Evolutionary conservation across 2,888 invertebrate genomes (phyloP), one percentile per base, ranked within the genome.

Genomic region (Teleiodes luculella): DNA sequence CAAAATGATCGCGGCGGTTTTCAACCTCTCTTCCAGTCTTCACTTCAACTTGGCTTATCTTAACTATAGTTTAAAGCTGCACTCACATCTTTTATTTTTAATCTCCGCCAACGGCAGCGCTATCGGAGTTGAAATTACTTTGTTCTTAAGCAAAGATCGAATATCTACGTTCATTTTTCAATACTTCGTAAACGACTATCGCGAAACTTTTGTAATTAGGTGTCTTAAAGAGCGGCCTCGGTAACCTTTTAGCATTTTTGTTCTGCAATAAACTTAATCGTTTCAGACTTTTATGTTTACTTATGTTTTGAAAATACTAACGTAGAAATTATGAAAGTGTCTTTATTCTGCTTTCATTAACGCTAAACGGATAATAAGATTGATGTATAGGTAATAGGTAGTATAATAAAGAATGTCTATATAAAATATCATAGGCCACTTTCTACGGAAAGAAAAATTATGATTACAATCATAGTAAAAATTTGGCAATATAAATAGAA

Each of bases 101-200:
- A 85, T 84, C 80, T 79, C 67, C 70, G 62, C 75, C 72, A 71
- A 65, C 74, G 72, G 81, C 70, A 80, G 79, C 76, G 76, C 74
- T 78, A 76, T 75, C 74, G 63, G 75, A 83, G 81, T 84, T 86
- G 67, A 82, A 85, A 83, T 86, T 84, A 84, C 85, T 81, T 83
- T 84, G 78, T 81, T 82, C 79, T 76, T 71, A 73, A 74, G 77
- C 72, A 79, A 80, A 83, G 80, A 85, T 86, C 84, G 83, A 81
- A 83, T 83, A 83, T 80, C 80, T 76, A 64, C 70, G 74, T 78
- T 74, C 81, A 83, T 84, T 84, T 84, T 85, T 85, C 83, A 83
- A 84, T 85, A 85, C 82, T 82, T 80, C 74, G 74, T 72, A 74
- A 80, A 78, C 69, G 72, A 64, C 72, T 72, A 70, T 70, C 68